Evolutionary conservation across 2,113 vertebrate species (phyloP).

Genomic region (Eolophus roseicapilla): DNA sequence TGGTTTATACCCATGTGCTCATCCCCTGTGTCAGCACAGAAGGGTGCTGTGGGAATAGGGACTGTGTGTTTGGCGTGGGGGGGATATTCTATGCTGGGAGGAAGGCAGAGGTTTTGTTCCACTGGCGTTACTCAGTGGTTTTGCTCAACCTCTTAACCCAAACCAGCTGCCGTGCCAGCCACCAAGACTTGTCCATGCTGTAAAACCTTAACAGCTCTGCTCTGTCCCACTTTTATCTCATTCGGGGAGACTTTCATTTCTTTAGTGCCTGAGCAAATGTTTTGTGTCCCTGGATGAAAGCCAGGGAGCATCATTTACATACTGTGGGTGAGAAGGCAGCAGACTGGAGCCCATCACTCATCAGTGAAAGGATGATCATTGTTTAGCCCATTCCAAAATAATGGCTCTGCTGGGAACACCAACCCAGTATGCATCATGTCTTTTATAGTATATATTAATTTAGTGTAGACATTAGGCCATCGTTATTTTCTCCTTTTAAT

Average conservation of each 20-base stretch:
- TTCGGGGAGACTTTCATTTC: fast-evolving
- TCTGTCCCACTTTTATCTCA: not conserved
- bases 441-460: conserved; percentile 43
- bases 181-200: fast-evolving
- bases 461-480: not conserved
- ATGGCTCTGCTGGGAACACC: conserved; percentile 31
- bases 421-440: conserved; percentile 26
- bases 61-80: fast-evolving
- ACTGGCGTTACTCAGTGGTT: not conserved
- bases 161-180: not conserved
- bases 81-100: fast-evolving
- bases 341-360: conserved; percentile 46
- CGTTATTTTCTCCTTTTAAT: conserved; percentile 29
- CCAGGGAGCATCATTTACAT: conserved; percentile 9
- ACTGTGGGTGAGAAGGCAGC: not conserved
- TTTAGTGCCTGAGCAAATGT: not conserved
- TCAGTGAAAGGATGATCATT: conserved; percentile 14
- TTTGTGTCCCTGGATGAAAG: not conserved
- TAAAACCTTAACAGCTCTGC: not conserved
- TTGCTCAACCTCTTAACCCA: not conserved
- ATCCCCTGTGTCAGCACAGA: not conserved
- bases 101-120: not conserved
- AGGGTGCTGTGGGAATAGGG: fast-evolving
- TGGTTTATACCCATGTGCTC: not conserved
- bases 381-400: conserved; percentile 46